Percentiles rank a stretch among this genome's conserved stretches.
Evolutionary conservation across 2,797 vertebrate genomes (phyloP).

Genomic region (Poecilia wingei): DNA sequence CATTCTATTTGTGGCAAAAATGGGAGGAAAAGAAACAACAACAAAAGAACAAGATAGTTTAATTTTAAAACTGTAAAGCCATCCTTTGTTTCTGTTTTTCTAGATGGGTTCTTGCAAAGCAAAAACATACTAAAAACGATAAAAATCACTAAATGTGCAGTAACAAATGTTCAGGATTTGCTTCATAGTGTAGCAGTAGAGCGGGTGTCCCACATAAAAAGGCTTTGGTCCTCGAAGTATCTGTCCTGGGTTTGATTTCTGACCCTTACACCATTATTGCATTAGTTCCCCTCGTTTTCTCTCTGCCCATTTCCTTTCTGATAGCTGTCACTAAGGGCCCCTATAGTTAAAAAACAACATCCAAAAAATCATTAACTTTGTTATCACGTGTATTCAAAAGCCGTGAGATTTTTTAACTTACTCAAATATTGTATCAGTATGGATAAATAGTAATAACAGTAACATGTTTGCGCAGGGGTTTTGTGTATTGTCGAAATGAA

Average conservation of each 20-base stretch:
- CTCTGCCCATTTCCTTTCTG: background rate
- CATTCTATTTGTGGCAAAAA: background rate
- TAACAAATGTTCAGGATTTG: background rate
- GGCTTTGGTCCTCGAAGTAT: background rate
- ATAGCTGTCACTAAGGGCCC: background rate
- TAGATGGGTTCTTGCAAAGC: background rate
- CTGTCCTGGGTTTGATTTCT: background rate
- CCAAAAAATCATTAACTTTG: background rate
- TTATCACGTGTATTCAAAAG: background rate
- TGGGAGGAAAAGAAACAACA: background rate
- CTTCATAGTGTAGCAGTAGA: background rate
- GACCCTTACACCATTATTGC: background rate
- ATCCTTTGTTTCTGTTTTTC: background rate
- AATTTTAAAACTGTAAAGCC: background rate
- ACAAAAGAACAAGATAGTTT: background rate
- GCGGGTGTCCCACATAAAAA: background rate
- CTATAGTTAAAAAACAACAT: background rate
- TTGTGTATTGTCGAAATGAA: slow-evolving; percentile 98
- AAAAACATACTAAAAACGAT: background rate
- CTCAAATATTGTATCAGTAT: background rate
- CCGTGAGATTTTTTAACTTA: background rate
- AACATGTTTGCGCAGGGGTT: slow-evolving; percentile 84
- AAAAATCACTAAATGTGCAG: background rate
- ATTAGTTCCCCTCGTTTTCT: background rate
- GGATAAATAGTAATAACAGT: background rate